Percentiles rank a stretch among this genome's conserved stretches.
Conservation (phyloP, 2,113 vertebrate genomes). For the Romanogobio albipinnatus region DNA sequence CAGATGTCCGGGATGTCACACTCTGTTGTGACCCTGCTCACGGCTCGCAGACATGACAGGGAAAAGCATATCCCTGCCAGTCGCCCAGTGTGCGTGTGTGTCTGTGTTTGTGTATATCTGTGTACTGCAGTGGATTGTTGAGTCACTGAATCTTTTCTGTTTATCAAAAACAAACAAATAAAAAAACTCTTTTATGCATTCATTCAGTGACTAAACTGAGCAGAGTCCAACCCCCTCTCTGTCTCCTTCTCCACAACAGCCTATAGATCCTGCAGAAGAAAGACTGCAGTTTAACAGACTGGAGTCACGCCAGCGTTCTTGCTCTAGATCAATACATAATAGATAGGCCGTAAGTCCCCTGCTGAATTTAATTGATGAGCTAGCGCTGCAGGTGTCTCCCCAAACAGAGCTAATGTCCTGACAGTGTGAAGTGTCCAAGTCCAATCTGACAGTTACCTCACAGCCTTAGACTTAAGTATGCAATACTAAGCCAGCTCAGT, state of each 20-base stretch:
- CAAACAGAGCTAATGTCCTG: slow-evolving; percentile 48
- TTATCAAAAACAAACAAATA: background rate
- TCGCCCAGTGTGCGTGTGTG: background rate
- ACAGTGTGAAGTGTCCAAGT: background rate
- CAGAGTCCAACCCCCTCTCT: background rate
- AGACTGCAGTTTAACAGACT: slow-evolving; percentile 59
- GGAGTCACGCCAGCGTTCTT: slow-evolving; percentile 59
- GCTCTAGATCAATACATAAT: slow-evolving; percentile 70
- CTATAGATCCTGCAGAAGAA: slow-evolving; percentile 1
- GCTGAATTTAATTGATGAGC: slow-evolving; percentile 65
- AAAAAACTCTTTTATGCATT: background rate
- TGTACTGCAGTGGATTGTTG: background rate
- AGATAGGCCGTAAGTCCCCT: slow-evolving; percentile 59
- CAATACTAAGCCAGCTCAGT: slow-evolving; percentile 10
- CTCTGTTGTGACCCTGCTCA: slow-evolving; percentile 5
- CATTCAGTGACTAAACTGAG: background rate
- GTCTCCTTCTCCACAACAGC: background rate
- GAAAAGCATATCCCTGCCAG: slow-evolving; percentile 19
- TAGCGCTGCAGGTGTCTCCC: slow-evolving; percentile 53
- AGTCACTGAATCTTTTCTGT: background rate
- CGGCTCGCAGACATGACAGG: slow-evolving; percentile 13
- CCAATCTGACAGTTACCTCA: background rate
- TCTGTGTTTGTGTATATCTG: background rate
- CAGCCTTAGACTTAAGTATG: background rate
- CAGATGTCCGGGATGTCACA: slow-evolving; percentile 34